Evolutionary conservation across 2,113 vertebrate genomes (phyloP), one percentile per base, ranked within the genome.

Genomic region (Rattus rattus): DNA sequence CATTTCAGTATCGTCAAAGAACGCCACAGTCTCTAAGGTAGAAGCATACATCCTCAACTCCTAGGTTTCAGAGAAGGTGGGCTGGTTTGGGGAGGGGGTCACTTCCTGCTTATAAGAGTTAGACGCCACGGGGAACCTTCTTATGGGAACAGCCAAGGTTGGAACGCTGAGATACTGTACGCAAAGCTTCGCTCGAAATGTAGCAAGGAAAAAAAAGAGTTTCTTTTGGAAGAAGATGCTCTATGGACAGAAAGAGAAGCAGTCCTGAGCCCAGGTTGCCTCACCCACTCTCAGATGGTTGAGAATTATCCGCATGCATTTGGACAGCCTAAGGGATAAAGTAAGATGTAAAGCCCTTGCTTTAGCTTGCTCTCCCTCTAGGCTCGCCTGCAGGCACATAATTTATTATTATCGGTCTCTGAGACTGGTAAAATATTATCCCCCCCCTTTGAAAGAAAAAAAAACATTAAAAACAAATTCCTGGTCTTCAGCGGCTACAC

Each of bases 351-450:
- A 75, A 95, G 90, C 8, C 54, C 16, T 28, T 49, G 93, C 91
- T 39, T 61, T 61, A 70, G 24, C 26, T 93, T 54, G 76, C 61
- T 85, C 79, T 93, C 49, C 76, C 65, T 92, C 96, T 73, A 95
- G 86, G 77, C n/a, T 39, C 56, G 79, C 52, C 61, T 87, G 49
- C 14, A 77, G 43, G 69, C 69, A 92, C 17, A 36, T 54, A 7
- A 72, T n/a, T 92, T 88, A 87, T 89, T 90, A 91, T 88, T 85
- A 39, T 69, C 94, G 52, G 88, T 70, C 88, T 76, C 12, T 80
- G 47, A 88, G 52, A 94, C 33, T 80, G 22, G 90, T 73, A 80
- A 79, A 95, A 90, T 92, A 88, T 49, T 63, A 1, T 47, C 17
- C 12, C 2, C 77, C 30, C 26, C 8, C 24, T 39, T 13, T n/a